Conservation (phyloP, 2,888 invertebrate species). For the Drosophila kambysellisi region DNA sequence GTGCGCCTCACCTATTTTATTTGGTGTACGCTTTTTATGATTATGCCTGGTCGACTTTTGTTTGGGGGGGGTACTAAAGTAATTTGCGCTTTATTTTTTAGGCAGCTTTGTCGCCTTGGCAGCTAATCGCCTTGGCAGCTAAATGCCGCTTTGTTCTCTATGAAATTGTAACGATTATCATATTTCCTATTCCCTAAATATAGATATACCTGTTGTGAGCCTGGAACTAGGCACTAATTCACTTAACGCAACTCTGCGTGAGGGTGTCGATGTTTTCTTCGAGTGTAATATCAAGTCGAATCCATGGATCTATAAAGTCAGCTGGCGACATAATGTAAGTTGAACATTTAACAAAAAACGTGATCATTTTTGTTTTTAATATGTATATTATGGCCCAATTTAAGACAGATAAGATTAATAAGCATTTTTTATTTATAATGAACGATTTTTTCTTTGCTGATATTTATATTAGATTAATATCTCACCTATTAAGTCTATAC, state of each 20-base stretch:
- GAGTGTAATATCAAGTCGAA: slow-evolving; percentile 96
- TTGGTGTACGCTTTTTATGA: slow-evolving; percentile 41
- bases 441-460: background rate
- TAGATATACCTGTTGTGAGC: slow-evolving; percentile 94
- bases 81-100: slow-evolving; percentile 25
- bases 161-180: slow-evolving; percentile 2
- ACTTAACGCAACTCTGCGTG: slow-evolving; percentile 91
- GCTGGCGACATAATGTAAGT: slow-evolving; percentile 92
- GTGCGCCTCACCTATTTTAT: slow-evolving; percentile 28
- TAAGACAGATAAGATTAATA: too few relatives aligned
- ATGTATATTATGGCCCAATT: background rate
- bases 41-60: slow-evolving; percentile 14
- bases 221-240: slow-evolving; percentile 93
- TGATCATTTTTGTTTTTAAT: background rate
- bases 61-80: slow-evolving; percentile 1
- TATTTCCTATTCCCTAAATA: background rate
- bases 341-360: background rate
- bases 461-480: background rate
- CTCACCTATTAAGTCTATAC: background rate
- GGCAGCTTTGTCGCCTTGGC: slow-evolving; percentile 25
- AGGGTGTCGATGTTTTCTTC: slow-evolving; percentile 95
- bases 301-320: slow-evolving; percentile 92
- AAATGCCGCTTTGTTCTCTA: slow-evolving; percentile 2
- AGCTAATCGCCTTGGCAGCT: slow-evolving; percentile 3
- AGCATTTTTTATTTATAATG: too few relatives aligned